Evolutionary conservation across 2,113 vertebrate genomes (phyloP).

Genomic region (Corapipo altera): DNA sequence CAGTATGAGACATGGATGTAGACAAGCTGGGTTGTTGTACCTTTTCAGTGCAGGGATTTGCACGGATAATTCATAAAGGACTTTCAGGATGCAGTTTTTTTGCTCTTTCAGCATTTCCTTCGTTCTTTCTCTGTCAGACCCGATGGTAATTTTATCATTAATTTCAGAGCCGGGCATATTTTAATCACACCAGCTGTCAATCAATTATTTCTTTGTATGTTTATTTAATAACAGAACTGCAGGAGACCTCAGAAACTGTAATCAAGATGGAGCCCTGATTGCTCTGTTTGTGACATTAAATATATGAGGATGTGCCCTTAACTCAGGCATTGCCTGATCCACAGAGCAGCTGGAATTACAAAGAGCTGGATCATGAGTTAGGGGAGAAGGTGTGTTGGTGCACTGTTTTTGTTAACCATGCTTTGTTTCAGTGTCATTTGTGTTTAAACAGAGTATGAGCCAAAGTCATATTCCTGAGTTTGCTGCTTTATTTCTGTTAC

Average conservation of each 20-base stretch:
- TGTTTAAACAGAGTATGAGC: background rate
- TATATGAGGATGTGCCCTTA: background rate
- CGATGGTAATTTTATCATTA: background rate
- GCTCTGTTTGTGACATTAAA: background rate
- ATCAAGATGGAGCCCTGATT: background rate
- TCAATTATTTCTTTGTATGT: constrained; percentile 28
- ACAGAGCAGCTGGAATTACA: background rate
- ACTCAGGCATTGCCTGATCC: background rate
- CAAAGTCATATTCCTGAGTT: background rate
- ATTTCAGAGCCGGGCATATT: background rate
- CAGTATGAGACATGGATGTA: background rate
- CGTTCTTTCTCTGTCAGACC: background rate
- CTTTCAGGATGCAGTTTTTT: background rate
- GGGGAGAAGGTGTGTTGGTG: background rate
- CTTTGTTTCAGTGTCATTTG: background rate
- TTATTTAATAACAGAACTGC: constrained; percentile 50
- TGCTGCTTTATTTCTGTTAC: background rate
- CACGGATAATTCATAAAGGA: background rate
- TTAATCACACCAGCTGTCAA: constrained; percentile 3
- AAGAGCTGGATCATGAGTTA: background rate
- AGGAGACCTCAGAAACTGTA: constrained; percentile 7
- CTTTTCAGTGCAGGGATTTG: background rate
- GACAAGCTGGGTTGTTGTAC: background rate
- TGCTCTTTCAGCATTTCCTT: background rate
- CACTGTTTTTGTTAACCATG: background rate